Conservation (phyloP, 2,888 invertebrate genomes). For the Sphaeridia pumilis region DNA sequence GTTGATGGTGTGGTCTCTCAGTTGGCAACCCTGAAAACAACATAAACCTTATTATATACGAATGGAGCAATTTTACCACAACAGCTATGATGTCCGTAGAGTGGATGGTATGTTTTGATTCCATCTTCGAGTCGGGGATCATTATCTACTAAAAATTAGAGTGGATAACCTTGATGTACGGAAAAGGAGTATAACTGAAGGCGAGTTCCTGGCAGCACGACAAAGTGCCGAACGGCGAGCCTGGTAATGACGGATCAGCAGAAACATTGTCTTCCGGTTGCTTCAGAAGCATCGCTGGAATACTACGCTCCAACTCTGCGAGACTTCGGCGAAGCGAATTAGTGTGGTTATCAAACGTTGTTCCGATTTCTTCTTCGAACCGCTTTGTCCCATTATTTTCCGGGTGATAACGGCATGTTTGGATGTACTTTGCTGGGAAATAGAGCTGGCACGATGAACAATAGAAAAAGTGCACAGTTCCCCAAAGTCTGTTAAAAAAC, state of each 20-base stretch:
- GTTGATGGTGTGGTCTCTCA: constrained; percentile 57
- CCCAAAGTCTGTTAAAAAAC: constrained; percentile 54
- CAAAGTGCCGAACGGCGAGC: constrained; percentile 23
- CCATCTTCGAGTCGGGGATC: neutral
- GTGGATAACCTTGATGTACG: constrained; percentile 11
- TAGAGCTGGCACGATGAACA: constrained; percentile 56
- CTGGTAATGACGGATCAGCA: neutral
- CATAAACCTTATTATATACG: neutral
- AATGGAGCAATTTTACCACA: neutral
- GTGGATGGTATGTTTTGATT: neutral
- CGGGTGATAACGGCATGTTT: constrained; percentile 41
- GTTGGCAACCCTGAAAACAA: constrained; percentile 54
- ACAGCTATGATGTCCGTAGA: too few species aligned
- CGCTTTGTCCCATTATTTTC: constrained; percentile 33
- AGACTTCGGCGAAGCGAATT: neutral
- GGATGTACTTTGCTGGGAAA: constrained; percentile 45
- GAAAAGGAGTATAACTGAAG: constrained; percentile 27
- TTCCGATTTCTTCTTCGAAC: neutral
- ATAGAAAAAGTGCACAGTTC: constrained; percentile 71
- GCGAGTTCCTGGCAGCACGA: constrained; percentile 28
- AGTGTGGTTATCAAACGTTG: neutral
- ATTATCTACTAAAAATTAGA: neutral
- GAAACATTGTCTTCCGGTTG: neutral
- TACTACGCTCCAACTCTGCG: neutral
- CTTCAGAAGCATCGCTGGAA: neutral